phyloP scores from a whole-genome alignment of 2,888 invertebrate genomes.

The Hyles lineata region DNA sequence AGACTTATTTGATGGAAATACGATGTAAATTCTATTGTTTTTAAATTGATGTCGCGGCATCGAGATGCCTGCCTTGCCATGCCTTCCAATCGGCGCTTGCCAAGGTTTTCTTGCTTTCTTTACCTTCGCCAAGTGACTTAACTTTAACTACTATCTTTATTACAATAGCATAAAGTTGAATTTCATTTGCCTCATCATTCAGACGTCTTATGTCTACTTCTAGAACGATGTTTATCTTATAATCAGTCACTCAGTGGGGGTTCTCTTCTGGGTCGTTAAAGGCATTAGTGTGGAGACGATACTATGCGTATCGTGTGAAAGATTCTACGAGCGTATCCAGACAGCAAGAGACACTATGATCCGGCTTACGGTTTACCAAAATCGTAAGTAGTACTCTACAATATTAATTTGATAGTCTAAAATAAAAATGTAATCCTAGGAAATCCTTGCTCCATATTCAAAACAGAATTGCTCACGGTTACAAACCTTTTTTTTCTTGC shows the following conservation, averaged over 20 bases:
- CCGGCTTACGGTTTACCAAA: not conserved
- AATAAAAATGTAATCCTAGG: too few relatives aligned
- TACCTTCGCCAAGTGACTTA: too few relatives aligned
- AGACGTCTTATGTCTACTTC: not conserved
- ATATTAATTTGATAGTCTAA: too few relatives aligned
- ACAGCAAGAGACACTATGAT: not conserved
- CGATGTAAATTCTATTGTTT: too few relatives aligned
- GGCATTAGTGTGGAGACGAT: not conserved
- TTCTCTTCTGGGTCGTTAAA: not conserved
- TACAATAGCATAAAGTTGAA: not conserved
- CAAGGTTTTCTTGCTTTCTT: too few relatives aligned
- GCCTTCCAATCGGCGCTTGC: too few relatives aligned
- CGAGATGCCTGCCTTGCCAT: too few relatives aligned
- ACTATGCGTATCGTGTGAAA: not conserved
- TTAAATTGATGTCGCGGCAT: too few relatives aligned
- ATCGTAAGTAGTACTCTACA: not conserved
- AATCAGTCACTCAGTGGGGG: not conserved
- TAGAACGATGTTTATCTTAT: not conserved
- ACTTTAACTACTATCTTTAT: not conserved
- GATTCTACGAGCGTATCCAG: not conserved
- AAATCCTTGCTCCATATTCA: too few relatives aligned
- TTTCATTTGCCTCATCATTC: not conserved
- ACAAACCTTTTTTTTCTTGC: too few relatives aligned
- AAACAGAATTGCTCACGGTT: too few relatives aligned
- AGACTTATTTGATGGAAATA: too few relatives aligned